Evolutionary conservation across 1,140 invertebrate species (phyloP), one percentile per base, ranked within the genome.

Genomic region (Lepidurus couesii): DNA sequence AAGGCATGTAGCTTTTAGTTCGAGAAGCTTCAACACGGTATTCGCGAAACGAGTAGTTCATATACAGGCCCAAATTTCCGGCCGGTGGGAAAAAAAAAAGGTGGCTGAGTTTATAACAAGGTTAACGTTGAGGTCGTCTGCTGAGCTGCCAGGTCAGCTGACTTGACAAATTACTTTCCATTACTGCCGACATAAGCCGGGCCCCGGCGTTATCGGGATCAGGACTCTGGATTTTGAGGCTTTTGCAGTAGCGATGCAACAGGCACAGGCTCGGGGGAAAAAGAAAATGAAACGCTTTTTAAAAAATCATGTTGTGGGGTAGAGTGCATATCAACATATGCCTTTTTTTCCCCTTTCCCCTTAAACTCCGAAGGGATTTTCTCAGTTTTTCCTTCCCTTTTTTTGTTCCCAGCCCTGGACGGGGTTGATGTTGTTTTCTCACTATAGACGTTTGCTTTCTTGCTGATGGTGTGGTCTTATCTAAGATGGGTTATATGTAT

Each of bases 401-500:
- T 47, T 47, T 16, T 47, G 10, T 11, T n/a, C 16, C 16, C 16
- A 65, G 13, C 1, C 13, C 53, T 7, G 53, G 53, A 65, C 34
- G 34, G 34, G 34, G 34, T 34, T 34, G 34, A 34, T 34, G 34
- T 34, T 34, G 34, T 34, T 34, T 34, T 34, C 34, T 34, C 34
- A 34, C 34, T 34, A 34, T 34, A 34, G 34, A 34, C 34, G 34
- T 34, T 34, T 4, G 34, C 34, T 34, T 65, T 65, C 21, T 65
- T 16, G 53, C 53, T 65, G 53, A 65, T 65, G 13, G 53, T 65
- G 53, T 65, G 53, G 53, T 65, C 53, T 65, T 65, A 65, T 65
- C 53, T 65, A 9, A 65, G 53, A 65, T 65, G 53, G 53, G 53
- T 21, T 65, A 65, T 65, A 65, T 65, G 53, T 65, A 65, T 65